phyloP scores from a whole-genome alignment of 2,888 invertebrate species.

The Eubasilissa splendida region DNA sequence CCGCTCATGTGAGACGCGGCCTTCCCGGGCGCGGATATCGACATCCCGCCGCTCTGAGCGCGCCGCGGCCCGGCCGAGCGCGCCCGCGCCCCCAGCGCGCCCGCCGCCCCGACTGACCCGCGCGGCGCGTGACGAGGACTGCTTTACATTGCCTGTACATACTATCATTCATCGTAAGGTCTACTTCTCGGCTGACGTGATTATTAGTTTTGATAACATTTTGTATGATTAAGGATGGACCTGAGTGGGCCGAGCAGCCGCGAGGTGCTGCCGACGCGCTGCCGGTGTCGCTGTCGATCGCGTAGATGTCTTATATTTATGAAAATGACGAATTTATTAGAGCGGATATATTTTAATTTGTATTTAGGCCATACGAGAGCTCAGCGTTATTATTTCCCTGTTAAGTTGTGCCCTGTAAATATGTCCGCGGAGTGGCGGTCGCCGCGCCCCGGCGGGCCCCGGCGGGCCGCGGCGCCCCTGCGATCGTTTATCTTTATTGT shows the following conservation, averaged over 20 bases:
- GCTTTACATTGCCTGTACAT: slow-evolving; percentile 54
- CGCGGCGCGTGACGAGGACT: slow-evolving; percentile 36
- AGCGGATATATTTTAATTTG: slow-evolving; percentile 50
- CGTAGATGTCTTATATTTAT: slow-evolving; percentile 49
- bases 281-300: slow-evolving; percentile 31
- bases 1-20: slow-evolving; percentile 79
- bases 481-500: slow-evolving; percentile 54
- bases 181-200: slow-evolving; percentile 47
- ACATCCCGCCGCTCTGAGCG: slow-evolving; percentile 77
- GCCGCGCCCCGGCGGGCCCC: slow-evolving; percentile 6
- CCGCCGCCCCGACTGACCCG: slow-evolving; percentile 28
- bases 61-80: slow-evolving; percentile 31
- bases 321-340: slow-evolving; percentile 56
- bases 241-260: slow-evolving; percentile 44
- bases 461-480: background rate
- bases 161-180: slow-evolving; percentile 23
- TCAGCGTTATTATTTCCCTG: slow-evolving; percentile 48
- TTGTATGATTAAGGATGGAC: slow-evolving; percentile 46
- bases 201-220: slow-evolving; percentile 48
- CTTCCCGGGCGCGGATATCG: slow-evolving; percentile 78
- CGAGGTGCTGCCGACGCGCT: slow-evolving; percentile 13
- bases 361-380: slow-evolving; percentile 50
- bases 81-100: slow-evolving; percentile 31
- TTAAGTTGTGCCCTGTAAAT: slow-evolving; percentile 47
- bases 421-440: slow-evolving; percentile 19